A percentile compares a stretch with the other conserved stretches of the same genome.
Conservation (phyloP, 2,113 vertebrate species). For the Antechinus stuartii region DNA sequence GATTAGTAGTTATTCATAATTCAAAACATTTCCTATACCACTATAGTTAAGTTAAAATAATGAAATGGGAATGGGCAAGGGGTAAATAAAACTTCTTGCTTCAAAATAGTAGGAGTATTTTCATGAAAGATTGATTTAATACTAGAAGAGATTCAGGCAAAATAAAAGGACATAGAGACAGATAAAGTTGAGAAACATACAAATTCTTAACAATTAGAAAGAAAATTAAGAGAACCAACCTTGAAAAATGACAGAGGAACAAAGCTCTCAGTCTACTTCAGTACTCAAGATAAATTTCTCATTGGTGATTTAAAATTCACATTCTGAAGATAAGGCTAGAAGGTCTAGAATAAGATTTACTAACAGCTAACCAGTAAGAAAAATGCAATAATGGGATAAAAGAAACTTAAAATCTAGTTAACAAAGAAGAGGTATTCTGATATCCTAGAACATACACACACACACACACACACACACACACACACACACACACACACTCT, state of each 20-base stretch:
- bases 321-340: not conserved
- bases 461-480: no score
- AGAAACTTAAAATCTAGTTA: not conserved
- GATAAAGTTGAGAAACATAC: rapidly evolving
- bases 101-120: not conserved
- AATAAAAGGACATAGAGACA: not conserved
- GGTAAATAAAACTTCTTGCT: rapidly evolving
- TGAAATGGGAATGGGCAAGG: rapidly evolving
- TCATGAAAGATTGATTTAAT: not conserved
- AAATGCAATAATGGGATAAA: rapidly evolving
- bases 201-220: rapidly evolving
- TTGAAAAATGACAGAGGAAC: rapidly evolving
- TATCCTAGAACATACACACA: not conserved
- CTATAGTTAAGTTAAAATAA: rapidly evolving
- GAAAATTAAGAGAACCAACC: rapidly evolving
- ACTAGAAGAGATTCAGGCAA: not conserved
- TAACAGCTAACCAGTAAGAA: rapidly evolving
- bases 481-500: not conserved
- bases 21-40: rapidly evolving
- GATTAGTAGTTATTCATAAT: rapidly evolving
- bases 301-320: rapidly evolving
- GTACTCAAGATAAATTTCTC: rapidly evolving
- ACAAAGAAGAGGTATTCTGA: rapidly evolving
- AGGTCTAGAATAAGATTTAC: rapidly evolving
- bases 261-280: rapidly evolving